Evolutionary conservation across 2,797 vertebrate genomes (phyloP), one percentile per base, ranked within the genome.

Genomic region (Lithobates sylvaticus): DNA sequence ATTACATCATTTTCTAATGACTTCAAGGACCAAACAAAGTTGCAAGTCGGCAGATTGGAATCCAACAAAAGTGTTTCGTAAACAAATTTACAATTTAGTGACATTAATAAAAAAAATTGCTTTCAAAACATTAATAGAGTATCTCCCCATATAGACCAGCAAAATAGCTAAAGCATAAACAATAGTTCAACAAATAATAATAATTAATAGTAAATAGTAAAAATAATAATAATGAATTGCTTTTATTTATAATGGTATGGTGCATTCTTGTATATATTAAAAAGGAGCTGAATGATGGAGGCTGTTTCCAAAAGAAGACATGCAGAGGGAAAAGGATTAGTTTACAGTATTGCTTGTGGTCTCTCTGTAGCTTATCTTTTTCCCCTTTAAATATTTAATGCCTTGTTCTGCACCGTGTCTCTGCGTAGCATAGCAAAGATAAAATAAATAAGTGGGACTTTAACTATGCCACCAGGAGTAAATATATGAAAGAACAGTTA

Each of bases 11-110:
- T 89, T 87, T 89, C 82, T 88, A 81, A 88, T 73, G 29, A 85
- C 73, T 87, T 87, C 2, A 74, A 75, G 83, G 79, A 36, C 71
- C 61, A 58, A 29, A 36, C 29, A 83, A 80, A 36, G 23, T 87
- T 88, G 32, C 76, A 73, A 83, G 78, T 90, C 88, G 90, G 86
- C 89, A 90, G 67, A 89, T 87, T 87, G 73, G 29, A 2, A 86
- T 91, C 80, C 0, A 0, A 26, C 69, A 88, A 88, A 21, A 71
- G 1, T 27, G 44, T 21, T 74, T 65, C 85, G 90, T 84, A 76
- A 89, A 89, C 78, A 91, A 81, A 4, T 2, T 88, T 88, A 86
- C 71, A 0, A 6, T 50, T 92, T 89, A 90, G 90, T 88, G n/a
- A 39, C 88, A 47, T 61, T 86, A 50, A 85, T 86, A 83, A 42